phyloP scores from a whole-genome alignment of 35 echinoderm and acorn worm species.

The Acanthaster planci region DNA sequence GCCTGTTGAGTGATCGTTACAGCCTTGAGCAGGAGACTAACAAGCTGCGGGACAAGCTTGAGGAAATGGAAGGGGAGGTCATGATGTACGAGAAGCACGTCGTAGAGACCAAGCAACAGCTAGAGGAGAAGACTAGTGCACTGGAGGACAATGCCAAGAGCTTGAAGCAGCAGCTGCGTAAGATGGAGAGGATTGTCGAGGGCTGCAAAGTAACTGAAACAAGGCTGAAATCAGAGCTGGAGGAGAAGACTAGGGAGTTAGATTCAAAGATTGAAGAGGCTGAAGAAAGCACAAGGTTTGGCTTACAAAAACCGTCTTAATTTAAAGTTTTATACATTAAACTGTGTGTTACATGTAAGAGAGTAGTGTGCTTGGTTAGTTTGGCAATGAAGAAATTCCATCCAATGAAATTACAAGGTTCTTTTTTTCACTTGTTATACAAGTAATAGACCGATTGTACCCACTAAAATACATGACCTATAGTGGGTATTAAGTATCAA shows the following conservation, averaged over 20 bases:
- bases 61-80: slow-evolving; percentile 19
- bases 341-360: too few species aligned
- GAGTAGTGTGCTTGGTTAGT: too few species aligned
- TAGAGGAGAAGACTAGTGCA: neutral
- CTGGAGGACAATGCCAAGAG: neutral
- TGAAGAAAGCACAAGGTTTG: slow-evolving; percentile 33
- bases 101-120: neutral
- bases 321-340: too few species aligned
- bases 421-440: too few species aligned
- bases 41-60: slow-evolving; percentile 2
- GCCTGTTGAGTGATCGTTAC: neutral
- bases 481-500: too few species aligned
- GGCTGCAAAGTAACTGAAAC: neutral
- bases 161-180: slow-evolving; percentile 23
- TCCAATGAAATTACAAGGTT: too few species aligned
- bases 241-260: slow-evolving; percentile 35
- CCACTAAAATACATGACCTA: too few species aligned
- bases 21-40: slow-evolving; percentile 1
- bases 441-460: too few species aligned
- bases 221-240: slow-evolving; percentile 17
- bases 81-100: slow-evolving; percentile 9
- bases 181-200: neutral
- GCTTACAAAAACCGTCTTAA: neutral
- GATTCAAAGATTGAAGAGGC: slow-evolving; percentile 20
- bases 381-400: too few species aligned